Evolutionary conservation across 2,113 vertebrate genomes (phyloP).

Genomic region (Indicator indicator): DNA sequence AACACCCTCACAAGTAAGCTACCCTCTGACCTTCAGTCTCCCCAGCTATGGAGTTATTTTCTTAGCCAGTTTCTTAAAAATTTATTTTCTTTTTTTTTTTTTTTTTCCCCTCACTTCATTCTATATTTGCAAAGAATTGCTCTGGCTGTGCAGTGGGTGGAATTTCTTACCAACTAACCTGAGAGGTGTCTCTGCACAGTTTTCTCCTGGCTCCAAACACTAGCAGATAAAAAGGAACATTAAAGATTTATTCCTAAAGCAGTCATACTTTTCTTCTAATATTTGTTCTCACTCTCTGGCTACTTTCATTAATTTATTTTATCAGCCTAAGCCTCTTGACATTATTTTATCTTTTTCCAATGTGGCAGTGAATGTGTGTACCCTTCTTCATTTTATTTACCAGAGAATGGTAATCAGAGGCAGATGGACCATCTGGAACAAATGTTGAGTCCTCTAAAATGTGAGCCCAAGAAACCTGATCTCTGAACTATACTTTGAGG

Average conservation of each 20-base stretch:
- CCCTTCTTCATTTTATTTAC: constrained; percentile 27
- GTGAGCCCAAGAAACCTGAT: constrained; percentile 43
- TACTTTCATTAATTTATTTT: constrained; percentile 15
- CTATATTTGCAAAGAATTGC: background rate
- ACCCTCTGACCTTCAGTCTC: background rate
- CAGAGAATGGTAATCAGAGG: constrained; percentile 49
- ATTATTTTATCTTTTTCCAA: background rate
- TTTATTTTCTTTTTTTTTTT: background rate
- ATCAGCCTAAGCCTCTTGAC: background rate
- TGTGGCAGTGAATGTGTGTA: background rate
- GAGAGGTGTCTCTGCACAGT: background rate
- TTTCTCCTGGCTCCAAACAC: background rate
- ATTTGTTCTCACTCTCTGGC: background rate
- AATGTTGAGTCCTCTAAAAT: background rate
- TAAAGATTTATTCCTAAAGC: background rate
- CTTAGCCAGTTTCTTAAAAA: background rate
- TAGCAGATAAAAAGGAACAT: background rate
- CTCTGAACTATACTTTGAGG: constrained; percentile 54
- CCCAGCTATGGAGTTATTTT: background rate
- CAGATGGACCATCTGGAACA: constrained; percentile 62
- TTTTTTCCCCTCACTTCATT: background rate
- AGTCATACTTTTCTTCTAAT: background rate
- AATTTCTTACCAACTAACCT: background rate
- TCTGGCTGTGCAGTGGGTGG: background rate
- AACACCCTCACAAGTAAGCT: background rate